Base-by-base conservation (phyloP, 2,113 vertebrate species). In the Collichthys lucidus region DNA sequence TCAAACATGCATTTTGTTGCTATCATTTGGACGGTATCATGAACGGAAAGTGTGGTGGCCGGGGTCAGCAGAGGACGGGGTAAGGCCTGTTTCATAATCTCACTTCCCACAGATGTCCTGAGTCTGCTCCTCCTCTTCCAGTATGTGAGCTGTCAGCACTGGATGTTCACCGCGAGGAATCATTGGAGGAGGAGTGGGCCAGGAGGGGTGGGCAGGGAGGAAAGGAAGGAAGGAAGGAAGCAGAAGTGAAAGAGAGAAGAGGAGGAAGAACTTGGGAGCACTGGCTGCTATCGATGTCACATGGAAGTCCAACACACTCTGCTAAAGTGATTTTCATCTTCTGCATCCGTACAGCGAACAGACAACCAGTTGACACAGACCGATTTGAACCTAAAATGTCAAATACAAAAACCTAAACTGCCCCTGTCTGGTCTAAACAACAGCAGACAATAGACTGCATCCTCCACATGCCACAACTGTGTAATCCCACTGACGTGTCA, bases 31-130 rank as follows among this genome's bases (percentile, higher is more conserved):
- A 26, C 11, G 44, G 29, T 71, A 15, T 57, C 46, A 47, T 44
- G 42, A 86, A 62, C 49, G 35, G 31, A 7, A 40, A 78, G 77
- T 35, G 22, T 26, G 75, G 20, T 12, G 8, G 57, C 42, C 17
- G 49, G n/a, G 85, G 87, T 90, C 70, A 89, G 29, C 42, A 82
- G 79, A 82, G 87, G 84, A 79, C 69, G 42, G 66, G 22, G 35
- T 16, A 76, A 83, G 76, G 83, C 50, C 47, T 20, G 66, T 89
- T 92, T 88, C 79, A 82, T 83, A 92, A 88, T 85, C 90, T 88
- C 79, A 81, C 82, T 90, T 93, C 91, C 91, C 83, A 75, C 89
- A 92, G 85, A 92, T 90, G 76, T 87, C 82, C 83, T 3, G 55
- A 80, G 81, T 77, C 42, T 24, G 76, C 80, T 87, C 85, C 80